These are phyloP conservation scores for Reticulitermes lucifugus DNA, from an alignment of 2,888 invertebrate species.

Conservation along the genomic window DNA sequence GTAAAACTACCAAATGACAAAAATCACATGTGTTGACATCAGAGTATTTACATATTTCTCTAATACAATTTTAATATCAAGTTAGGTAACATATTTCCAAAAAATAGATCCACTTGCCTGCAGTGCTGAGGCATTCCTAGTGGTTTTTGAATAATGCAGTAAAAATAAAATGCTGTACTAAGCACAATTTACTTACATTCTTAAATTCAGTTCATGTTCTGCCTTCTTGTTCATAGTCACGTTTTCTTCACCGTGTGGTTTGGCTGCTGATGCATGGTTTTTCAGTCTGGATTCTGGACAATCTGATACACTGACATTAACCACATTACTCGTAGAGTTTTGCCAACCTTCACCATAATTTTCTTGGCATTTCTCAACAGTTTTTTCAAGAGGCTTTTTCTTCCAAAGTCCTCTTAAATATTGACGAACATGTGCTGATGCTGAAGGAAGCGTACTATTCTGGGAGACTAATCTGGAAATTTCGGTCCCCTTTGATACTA, in stretches of 20 bases:
- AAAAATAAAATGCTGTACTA: no score
- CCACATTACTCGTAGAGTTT: neutral
- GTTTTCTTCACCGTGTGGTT: slow-evolving; percentile 5
- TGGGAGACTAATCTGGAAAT: neutral
- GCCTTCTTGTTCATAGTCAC: neutral
- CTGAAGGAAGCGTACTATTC: slow-evolving; percentile 35
- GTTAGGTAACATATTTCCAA: no score
- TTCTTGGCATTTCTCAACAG: slow-evolving; percentile 52
- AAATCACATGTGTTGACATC: no score
- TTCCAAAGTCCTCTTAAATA: slow-evolving; percentile 54
- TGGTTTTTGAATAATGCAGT: no score
- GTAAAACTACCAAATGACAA: no score
- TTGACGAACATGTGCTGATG: slow-evolving; percentile 52
- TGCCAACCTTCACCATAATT: slow-evolving; percentile 47
- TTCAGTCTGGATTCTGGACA: neutral
- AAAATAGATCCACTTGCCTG: no score
- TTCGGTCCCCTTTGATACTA: neutral
- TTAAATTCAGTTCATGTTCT: slow-evolving; percentile 35
- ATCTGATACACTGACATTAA: neutral
- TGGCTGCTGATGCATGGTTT: neutral
- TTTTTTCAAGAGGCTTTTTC: slow-evolving; percentile 53
- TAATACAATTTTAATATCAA: no score
- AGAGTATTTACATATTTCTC: no score
- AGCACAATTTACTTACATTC: slow-evolving; percentile 24
- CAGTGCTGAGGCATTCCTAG: no score